A percentile compares a stretch with the other conserved stretches of the same genome.
These are phyloP conservation scores for Petrocephalus zakoni DNA, from an alignment of 2,113 vertebrate species.

Conservation along the genomic window DNA sequence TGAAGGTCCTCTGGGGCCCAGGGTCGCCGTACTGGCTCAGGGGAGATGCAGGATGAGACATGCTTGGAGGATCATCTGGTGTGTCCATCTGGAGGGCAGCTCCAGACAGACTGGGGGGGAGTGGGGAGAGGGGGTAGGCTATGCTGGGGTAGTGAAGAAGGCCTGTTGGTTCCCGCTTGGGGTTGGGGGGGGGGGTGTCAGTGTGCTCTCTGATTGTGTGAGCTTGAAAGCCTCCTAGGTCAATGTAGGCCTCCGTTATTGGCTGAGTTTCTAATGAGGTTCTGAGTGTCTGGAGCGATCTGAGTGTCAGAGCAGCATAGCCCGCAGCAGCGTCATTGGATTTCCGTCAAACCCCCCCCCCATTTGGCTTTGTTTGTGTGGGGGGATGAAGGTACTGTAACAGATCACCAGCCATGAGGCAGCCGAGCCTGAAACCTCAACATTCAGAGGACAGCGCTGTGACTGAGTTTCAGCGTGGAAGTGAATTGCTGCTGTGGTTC, in stretches of 20 bases:
- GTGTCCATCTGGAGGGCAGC: constrained; percentile 22
- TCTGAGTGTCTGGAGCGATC: background rate
- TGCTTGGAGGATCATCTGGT: constrained; percentile 26
- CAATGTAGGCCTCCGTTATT: background rate
- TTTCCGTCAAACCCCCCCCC: background rate
- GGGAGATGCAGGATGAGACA: background rate
- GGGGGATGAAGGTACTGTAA: background rate
- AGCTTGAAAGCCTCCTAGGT: background rate
- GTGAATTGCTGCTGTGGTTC: background rate
- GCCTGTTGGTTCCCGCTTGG: background rate
- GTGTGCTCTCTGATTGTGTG: background rate
- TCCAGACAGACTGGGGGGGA: background rate
- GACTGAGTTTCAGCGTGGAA: background rate
- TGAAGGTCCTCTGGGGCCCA: background rate
- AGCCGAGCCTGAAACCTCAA: background rate
- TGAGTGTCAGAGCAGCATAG: background rate
- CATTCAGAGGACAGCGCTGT: background rate
- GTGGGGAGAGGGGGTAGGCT: background rate
- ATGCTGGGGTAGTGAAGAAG: background rate
- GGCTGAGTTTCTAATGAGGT: background rate
- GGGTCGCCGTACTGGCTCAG: background rate
- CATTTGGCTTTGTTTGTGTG: background rate
- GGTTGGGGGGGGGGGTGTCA: background rate
- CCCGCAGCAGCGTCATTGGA: background rate
- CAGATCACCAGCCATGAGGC: background rate